A percentile compares a stretch with the other conserved stretches of the same genome.
Evolutionary conservation across 2,888 invertebrate species (phyloP).

Genomic region (Gari tellinella): DNA sequence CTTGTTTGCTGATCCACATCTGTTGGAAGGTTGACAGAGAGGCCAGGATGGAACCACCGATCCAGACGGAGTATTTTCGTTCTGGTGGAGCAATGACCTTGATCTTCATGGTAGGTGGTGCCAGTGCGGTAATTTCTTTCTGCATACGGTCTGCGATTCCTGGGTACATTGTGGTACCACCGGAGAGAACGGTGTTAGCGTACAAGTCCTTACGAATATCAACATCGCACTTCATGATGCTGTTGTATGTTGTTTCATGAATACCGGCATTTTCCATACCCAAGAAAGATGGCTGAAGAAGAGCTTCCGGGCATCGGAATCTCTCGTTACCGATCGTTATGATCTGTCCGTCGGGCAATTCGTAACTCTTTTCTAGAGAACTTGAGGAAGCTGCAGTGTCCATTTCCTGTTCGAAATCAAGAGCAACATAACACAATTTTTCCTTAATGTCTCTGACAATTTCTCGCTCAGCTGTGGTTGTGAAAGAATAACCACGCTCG

Average conservation of each 20-base stretch:
- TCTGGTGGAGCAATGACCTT: slow-evolving; percentile 95
- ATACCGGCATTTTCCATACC: slow-evolving; percentile 83
- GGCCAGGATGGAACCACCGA: too few relatives aligned
- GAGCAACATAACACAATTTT: slow-evolving; percentile 82
- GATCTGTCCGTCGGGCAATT: slow-evolving; percentile 37
- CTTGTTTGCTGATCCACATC: too few relatives aligned
- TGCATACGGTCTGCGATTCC: slow-evolving; percentile 99
- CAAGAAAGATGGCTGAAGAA: slow-evolving; percentile 83
- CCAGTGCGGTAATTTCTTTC: slow-evolving; percentile 96
- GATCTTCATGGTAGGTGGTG: slow-evolving; percentile 88
- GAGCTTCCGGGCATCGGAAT: slow-evolving; percentile 82
- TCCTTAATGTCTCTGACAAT: slow-evolving; percentile 98
- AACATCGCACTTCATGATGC: too few relatives aligned
- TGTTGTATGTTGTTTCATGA: slow-evolving; percentile 78
- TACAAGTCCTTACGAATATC: too few relatives aligned
- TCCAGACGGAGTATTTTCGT: slow-evolving; percentile 84
- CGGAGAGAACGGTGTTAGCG: slow-evolving; percentile 90
- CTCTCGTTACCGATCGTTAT: slow-evolving; percentile 62
- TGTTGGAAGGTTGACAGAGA: too few relatives aligned
- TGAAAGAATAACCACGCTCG: slow-evolving; percentile 84
- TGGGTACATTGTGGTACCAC: slow-evolving; percentile 98
- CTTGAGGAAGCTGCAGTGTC: slow-evolving; percentile 78
- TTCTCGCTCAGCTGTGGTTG: slow-evolving; percentile 88
- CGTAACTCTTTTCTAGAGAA: slow-evolving; percentile 82
- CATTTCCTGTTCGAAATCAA: slow-evolving; percentile 83